Evolutionary conservation across 1,140 invertebrate species (phyloP).

Genomic region (Drosophila albomicans): DNA sequence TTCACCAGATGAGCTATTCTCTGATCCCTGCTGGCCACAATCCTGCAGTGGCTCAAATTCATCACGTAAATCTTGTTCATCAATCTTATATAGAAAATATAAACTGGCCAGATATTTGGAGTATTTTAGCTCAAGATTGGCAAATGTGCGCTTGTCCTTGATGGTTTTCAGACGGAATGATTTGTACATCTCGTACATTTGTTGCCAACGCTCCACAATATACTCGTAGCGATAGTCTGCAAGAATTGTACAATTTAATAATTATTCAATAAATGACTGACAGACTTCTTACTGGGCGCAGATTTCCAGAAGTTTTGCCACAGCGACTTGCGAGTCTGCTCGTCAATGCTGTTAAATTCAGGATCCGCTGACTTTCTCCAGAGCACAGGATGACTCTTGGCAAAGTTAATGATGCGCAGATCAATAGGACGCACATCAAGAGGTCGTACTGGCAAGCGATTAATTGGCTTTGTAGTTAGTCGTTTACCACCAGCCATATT

Average conservation of each 20-base stretch:
- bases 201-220: conserved; percentile 77
- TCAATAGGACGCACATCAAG: conserved; percentile 71
- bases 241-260: conserved; percentile 8
- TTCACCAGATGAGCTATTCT: not conserved
- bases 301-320: conserved; percentile 77
- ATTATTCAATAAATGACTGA: too few relatives aligned
- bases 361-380: conserved; percentile 78
- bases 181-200: conserved; percentile 84
- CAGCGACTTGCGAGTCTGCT: conserved; percentile 71
- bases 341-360: conserved; percentile 75
- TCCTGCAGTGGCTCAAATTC: conserved; percentile 74
- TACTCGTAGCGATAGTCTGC: conserved; percentile 71
- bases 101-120: conserved; percentile 79
- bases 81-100: conserved; percentile 80
- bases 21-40: conserved; percentile 29
- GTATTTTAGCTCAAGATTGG: conserved; percentile 76
- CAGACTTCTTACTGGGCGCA: conserved; percentile 54
- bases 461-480: conserved; percentile 4
- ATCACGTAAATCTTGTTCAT: conserved; percentile 77
- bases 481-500: conserved; percentile 7
- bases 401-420: conserved; percentile 77
- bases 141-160: conserved; percentile 65
- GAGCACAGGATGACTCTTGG: conserved; percentile 79
- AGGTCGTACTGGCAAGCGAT: conserved; percentile 46
- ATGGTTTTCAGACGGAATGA: conserved; percentile 78